phyloP scores from a whole-genome alignment of 2,113 vertebrate species.

The Butastur rufipennis region DNA sequence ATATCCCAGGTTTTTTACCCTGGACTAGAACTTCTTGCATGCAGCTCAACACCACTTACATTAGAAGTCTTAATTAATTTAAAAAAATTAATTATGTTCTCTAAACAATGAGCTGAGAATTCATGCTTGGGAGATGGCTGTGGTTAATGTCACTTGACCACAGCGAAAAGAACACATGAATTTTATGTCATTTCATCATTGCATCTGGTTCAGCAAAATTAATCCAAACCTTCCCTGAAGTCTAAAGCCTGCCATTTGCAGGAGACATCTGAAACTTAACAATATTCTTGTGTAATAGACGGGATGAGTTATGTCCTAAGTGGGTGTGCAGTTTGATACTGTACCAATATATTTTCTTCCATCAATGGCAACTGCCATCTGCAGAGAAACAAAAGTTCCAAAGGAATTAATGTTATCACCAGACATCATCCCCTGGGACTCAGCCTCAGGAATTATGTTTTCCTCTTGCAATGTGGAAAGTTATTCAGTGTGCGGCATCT shows the following conservation, averaged over 20 bases:
- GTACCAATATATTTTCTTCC: background rate
- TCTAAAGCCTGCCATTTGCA: background rate
- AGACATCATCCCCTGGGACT: background rate
- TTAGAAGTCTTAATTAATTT: background rate
- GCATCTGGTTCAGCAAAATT: background rate
- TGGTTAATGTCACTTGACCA: background rate
- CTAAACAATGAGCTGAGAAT: background rate
- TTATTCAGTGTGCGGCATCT: background rate
- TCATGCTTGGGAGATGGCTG: background rate
- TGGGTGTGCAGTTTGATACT: background rate
- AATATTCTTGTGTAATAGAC: background rate
- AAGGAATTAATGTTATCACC: constrained; percentile 33
- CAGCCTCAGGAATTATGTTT: background rate
- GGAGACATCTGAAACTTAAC: background rate
- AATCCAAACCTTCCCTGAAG: background rate
- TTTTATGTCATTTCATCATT: background rate
- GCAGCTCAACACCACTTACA: background rate
- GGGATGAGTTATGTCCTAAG: background rate
- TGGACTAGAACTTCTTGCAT: background rate
- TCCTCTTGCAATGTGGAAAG: constrained; percentile 9
- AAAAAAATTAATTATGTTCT: background rate
- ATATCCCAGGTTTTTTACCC: background rate
- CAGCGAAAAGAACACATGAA: background rate
- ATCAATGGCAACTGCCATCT: constrained; percentile 23
- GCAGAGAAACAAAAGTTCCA: constrained; percentile 27